A percentile compares a stretch with the other conserved stretches of the same genome.
These are phyloP conservation scores for Nasua narica DNA, from an alignment of 2,797 vertebrate species.

Conservation along the genomic window DNA sequence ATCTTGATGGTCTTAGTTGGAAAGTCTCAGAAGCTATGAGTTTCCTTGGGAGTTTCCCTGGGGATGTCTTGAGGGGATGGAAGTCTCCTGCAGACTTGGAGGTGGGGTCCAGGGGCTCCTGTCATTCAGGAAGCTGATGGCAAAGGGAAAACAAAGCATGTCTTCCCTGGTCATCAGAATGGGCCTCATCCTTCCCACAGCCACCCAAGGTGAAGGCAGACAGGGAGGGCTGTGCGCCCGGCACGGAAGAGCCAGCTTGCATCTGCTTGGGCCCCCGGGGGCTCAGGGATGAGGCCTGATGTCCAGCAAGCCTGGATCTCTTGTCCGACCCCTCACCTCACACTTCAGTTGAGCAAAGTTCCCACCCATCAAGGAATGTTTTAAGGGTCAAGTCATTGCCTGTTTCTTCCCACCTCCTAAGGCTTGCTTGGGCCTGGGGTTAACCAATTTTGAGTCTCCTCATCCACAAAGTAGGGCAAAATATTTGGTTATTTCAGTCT, in stretches of 20 bases:
- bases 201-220: not conserved
- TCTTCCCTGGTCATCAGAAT: not conserved
- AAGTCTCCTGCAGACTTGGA: not conserved
- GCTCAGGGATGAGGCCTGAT: not conserved
- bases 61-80: not conserved
- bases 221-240: not conserved
- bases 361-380: not conserved
- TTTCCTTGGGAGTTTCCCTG: not conserved
- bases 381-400: not conserved
- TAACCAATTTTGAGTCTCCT: not conserved
- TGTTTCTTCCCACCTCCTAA: not conserved
- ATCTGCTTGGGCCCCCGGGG: not conserved
- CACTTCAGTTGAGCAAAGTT: not conserved
- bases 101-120: not conserved
- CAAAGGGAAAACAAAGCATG: not conserved
- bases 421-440: not conserved
- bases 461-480: not conserved
- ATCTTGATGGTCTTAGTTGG: not conserved
- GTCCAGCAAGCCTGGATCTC: not conserved
- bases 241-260: not conserved
- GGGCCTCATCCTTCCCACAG: not conserved
- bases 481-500: not conserved
- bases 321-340: not conserved
- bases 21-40: not conserved
- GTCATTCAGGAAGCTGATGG: not conserved